Conservation (phyloP, 2,888 invertebrate species). For the Campoletis raptor region DNA sequence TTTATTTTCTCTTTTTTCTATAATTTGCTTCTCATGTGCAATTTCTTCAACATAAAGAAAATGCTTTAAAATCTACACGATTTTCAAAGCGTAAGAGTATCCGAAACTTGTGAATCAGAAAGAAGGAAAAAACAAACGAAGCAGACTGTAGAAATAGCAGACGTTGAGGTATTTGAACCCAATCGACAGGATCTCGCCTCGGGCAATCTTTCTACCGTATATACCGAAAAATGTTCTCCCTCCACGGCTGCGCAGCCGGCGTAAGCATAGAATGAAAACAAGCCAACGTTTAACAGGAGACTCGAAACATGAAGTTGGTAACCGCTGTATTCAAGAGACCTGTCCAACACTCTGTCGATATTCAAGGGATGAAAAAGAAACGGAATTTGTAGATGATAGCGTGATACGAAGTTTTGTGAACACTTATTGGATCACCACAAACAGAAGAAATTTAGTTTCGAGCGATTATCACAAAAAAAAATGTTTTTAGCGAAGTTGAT, state of each 20-base stretch:
- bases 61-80: too few species aligned
- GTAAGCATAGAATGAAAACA: conserved; percentile 55
- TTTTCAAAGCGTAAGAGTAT: not conserved
- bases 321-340: conserved; percentile 6
- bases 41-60: too few species aligned
- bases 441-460: too few species aligned
- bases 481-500: too few species aligned
- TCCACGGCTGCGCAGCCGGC: conserved; percentile 39
- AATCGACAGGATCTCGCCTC: conserved; percentile 45
- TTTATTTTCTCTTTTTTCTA: not conserved
- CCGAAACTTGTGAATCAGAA: conserved; percentile 32
- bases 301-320: conserved; percentile 64
- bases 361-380: not conserved
- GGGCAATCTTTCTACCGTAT: too few species aligned
- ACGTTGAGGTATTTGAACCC: conserved; percentile 79
- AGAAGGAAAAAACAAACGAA: conserved; percentile 15
- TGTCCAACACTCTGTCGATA: not conserved
- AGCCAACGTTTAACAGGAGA: conserved; percentile 53
- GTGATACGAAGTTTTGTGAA: too few species aligned
- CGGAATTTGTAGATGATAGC: not conserved
- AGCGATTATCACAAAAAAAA: too few species aligned
- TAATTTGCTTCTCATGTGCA: not conserved
- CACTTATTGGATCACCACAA: too few species aligned
- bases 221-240: conserved; percentile 51
- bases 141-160: conserved; percentile 47